A percentile compares a stretch with the other conserved stretches of the same genome.
Evolutionary conservation across 2,113 vertebrate species (phyloP).

Genomic region (Piaya cayana): DNA sequence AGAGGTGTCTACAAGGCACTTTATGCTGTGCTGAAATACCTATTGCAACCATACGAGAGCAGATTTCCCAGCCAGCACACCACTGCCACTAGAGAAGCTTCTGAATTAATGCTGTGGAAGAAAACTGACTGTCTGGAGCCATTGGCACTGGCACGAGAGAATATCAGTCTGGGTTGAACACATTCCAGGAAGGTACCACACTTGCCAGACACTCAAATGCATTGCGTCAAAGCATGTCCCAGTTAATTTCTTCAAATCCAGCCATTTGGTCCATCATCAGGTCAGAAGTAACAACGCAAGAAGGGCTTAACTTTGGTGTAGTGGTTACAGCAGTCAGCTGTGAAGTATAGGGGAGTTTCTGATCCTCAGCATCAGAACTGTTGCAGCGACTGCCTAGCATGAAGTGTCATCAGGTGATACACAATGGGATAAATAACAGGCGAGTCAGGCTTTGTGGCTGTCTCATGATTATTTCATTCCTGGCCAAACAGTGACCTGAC

Average conservation of each 20-base stretch:
- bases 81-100: not conserved
- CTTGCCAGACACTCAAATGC: not conserved
- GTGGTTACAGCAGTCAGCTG: not conserved
- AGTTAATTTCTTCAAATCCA: not conserved
- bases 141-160: not conserved
- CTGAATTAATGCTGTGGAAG: not conserved
- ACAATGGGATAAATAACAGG: too few relatives aligned
- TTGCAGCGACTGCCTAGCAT: not conserved
- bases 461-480: not conserved
- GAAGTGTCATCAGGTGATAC: not conserved
- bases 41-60: not conserved
- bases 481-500: not conserved
- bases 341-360: not conserved
- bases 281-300: not conserved
- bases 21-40: not conserved
- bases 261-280: fast-evolving
- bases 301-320: not conserved
- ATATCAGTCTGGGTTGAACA: fast-evolving
- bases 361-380: not conserved
- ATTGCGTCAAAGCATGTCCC: not conserved
- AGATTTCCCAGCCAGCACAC: not conserved
- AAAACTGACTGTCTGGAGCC: not conserved
- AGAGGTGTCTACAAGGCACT: not conserved
- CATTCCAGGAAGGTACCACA: not conserved
- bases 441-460: not conserved